phyloP scores from a whole-genome alignment of 2,888 invertebrate genomes.

The Drosophila atroscutellata region DNA sequence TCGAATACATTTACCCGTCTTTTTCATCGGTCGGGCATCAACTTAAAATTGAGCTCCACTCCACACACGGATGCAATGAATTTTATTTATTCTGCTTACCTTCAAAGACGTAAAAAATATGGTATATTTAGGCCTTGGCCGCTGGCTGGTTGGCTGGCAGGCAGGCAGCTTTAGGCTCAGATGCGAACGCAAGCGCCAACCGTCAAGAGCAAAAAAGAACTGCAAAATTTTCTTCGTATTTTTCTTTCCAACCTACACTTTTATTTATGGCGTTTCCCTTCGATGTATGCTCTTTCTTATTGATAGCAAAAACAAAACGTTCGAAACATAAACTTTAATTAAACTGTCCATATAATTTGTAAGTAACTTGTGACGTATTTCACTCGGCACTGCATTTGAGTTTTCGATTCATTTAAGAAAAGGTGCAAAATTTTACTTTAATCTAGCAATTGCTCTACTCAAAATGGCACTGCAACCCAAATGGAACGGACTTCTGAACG shows the following conservation, averaged over 20 bases:
- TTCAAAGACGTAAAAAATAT: constrained; percentile 17
- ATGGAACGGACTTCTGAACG: constrained; percentile 16
- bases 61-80: constrained; percentile 41
- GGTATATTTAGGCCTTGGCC: constrained; percentile 15
- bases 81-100: constrained; percentile 29
- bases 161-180: constrained; percentile 48
- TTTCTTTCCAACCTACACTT: constrained; percentile 70
- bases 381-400: constrained; percentile 57
- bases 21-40: constrained; percentile 19
- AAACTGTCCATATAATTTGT: constrained; percentile 32
- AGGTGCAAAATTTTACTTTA: constrained; percentile 43
- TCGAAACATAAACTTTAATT: constrained; percentile 51
- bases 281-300: constrained; percentile 30
- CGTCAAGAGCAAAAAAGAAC: constrained; percentile 43
- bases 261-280: constrained; percentile 58
- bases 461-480: constrained; percentile 47
- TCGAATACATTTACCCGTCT: constrained; percentile 22
- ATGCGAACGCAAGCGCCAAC: constrained; percentile 52
- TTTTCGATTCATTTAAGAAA: constrained; percentile 48
- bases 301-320: constrained; percentile 20
- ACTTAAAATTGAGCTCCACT: constrained; percentile 6
- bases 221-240: constrained; percentile 47
- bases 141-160: constrained; percentile 34
- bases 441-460: constrained; percentile 40
- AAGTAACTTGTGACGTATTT: constrained; percentile 52